Conservation (phyloP, 2,797 vertebrate species). For the Pseudomugil gertrudae region DNA sequence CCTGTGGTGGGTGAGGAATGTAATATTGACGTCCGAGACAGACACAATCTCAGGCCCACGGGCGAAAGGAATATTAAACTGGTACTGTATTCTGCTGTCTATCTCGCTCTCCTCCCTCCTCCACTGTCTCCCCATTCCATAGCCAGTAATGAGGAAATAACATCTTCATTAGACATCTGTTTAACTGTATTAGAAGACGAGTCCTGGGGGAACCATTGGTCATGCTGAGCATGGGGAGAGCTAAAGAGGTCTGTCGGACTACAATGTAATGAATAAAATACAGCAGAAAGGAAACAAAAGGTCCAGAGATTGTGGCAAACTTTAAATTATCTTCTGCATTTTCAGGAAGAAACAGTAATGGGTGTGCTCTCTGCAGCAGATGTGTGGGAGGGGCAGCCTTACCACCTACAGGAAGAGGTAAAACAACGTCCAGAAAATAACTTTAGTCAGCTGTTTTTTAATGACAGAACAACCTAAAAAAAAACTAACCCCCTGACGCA, state of each 20-base stretch:
- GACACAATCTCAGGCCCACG: conserved; percentile 86
- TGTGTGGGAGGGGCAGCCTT: conserved; percentile 53
- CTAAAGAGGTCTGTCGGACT: conserved; percentile 70
- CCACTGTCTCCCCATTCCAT: conserved; percentile 72
- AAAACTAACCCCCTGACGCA: conserved; percentile 16
- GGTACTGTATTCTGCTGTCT: conserved; percentile 79
- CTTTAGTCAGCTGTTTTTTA: conserved; percentile 41
- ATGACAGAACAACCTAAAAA: conserved; percentile 16
- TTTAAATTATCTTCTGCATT: conserved; percentile 48
- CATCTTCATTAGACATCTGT: conserved; percentile 88
- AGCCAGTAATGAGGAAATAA: conserved; percentile 87
- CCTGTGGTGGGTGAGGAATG: conserved; percentile 84
- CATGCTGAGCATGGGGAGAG: conserved; percentile 75
- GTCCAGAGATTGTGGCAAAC: conserved; percentile 54
- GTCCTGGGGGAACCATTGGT: conserved; percentile 85
- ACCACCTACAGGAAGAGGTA: conserved; percentile 60
- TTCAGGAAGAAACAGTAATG: conserved; percentile 30
- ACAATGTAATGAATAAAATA: conserved; percentile 69
- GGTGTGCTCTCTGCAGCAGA: conserved; percentile 56
- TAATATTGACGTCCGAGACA: conserved; percentile 85
- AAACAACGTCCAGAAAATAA: conserved; percentile 45
- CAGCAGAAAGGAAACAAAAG: conserved; percentile 55
- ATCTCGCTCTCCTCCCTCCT: conserved; percentile 70
- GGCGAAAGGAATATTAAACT: conserved; percentile 86
- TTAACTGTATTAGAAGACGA: conserved; percentile 84